Percentiles rank a stretch among this genome's conserved stretches.
Evolutionary conservation across 2,888 invertebrate genomes (phyloP).

Genomic region (Artemia sinica): DNA sequence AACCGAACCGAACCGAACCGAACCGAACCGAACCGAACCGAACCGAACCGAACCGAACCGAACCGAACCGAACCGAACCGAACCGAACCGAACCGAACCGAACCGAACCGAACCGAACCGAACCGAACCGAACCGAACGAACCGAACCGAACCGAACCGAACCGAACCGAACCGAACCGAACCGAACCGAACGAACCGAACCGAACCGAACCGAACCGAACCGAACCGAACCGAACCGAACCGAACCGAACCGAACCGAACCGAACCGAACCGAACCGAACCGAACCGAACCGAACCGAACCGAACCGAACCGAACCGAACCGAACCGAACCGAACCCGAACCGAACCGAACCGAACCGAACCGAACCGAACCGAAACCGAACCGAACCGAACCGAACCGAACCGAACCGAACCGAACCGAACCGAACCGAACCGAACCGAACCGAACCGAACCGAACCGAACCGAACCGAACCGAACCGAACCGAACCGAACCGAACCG

Average conservation of each 20-base stretch:
- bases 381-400: conserved; percentile 22
- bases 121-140: no score
- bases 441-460: conserved; percentile 21
- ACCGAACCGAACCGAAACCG: no score
- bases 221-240: conserved; percentile 23
- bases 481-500: conserved; percentile 23
- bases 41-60: conserved; percentile 20
- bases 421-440: conserved; percentile 18
- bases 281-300: conserved; percentile 10
- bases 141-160: no score
- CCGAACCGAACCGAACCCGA: conserved; percentile 21
- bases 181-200: no score
- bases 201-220: no score
- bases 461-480: conserved; percentile 23
- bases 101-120: conserved; percentile 22
- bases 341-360: no score
- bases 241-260: conserved; percentile 22
- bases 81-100: conserved; percentile 23
- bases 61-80: conserved; percentile 23
- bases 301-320: conserved; percentile 23
- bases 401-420: conserved; percentile 20
- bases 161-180: conserved; percentile 22
- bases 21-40: conserved; percentile 23
- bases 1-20: conserved; percentile 20
- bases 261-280: conserved; percentile 21